Percentiles rank a stretch among this genome's conserved stretches.
phyloP scores from a whole-genome alignment of 2,113 vertebrate species.

The Noturus placidus region DNA sequence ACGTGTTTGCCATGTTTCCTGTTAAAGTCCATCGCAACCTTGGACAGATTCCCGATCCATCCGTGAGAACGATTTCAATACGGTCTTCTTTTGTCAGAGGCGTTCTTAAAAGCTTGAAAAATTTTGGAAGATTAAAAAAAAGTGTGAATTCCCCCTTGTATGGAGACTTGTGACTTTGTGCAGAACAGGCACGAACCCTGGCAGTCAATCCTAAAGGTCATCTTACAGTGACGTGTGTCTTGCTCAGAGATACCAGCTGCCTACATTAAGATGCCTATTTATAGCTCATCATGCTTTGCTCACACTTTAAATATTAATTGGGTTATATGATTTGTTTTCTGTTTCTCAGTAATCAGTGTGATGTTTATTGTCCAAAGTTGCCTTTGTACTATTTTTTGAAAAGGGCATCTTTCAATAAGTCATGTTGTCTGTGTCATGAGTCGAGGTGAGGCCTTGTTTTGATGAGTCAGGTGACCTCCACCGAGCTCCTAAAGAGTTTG shows the following conservation, averaged over 20 bases:
- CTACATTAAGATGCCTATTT: background rate
- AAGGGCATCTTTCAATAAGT: background rate
- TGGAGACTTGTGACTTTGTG: background rate
- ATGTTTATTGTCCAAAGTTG: background rate
- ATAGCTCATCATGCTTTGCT: background rate
- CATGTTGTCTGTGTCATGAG: background rate
- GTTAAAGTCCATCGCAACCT: too few relatives aligned
- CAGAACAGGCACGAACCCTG: background rate
- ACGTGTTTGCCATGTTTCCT: too few relatives aligned
- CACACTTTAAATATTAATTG: background rate
- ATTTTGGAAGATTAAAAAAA: too few relatives aligned
- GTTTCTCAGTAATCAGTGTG: background rate
- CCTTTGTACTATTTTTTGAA: too few relatives aligned
- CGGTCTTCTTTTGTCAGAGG: too few relatives aligned
- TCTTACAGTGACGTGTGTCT: background rate
- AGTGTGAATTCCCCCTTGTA: too few relatives aligned
- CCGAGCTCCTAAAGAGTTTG: background rate
- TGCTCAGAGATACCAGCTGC: background rate
- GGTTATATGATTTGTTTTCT: background rate
- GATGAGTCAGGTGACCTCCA: slow-evolving; percentile 28
- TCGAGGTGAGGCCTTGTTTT: slow-evolving; percentile 11
- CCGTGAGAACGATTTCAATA: too few relatives aligned
- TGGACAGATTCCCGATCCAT: too few relatives aligned
- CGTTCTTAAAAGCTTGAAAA: too few relatives aligned
- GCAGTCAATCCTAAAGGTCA: slow-evolving; percentile 31